phyloP scores from a whole-genome alignment of 1,140 invertebrate genomes.

The Elysia chlorotica region DNA sequence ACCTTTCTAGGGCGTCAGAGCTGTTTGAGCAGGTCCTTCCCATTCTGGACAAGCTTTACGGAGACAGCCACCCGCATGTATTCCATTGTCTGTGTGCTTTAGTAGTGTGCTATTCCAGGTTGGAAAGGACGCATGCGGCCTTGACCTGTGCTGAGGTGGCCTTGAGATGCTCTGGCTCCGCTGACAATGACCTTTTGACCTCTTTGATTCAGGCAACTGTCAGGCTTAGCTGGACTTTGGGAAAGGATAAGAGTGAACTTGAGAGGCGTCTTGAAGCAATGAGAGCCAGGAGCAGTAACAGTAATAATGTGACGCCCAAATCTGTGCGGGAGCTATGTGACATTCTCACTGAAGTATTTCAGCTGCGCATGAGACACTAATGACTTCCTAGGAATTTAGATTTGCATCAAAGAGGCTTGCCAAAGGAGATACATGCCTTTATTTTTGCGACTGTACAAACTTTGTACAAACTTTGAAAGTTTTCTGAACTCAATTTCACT shows the following conservation, averaged over 20 bases:
- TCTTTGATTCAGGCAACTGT: constrained; percentile 74
- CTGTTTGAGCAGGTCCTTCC: constrained; percentile 75
- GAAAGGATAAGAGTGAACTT: constrained; percentile 48
- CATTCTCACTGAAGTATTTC: too few relatives aligned
- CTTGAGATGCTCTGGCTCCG: constrained; percentile 64
- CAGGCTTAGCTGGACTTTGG: constrained; percentile 71
- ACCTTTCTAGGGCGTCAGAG: constrained; percentile 70
- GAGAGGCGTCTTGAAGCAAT: constrained; percentile 70
- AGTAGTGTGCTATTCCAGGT: constrained; percentile 68
- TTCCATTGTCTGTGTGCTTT: constrained; percentile 73
- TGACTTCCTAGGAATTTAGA: too few relatives aligned
- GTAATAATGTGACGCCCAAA: too few relatives aligned
- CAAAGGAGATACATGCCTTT: too few relatives aligned
- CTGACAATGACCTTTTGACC: constrained; percentile 71
- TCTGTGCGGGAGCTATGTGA: too few relatives aligned
- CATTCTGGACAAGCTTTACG: constrained; percentile 76
- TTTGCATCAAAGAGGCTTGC: too few relatives aligned
- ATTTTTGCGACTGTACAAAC: too few relatives aligned
- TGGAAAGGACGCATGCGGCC: constrained; percentile 66
- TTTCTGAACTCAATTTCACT: too few relatives aligned
- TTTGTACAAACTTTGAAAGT: too few relatives aligned
- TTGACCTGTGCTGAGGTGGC: constrained; percentile 75
- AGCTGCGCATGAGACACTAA: too few relatives aligned
- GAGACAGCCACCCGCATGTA: constrained; percentile 73
- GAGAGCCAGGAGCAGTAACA: too few relatives aligned